These are phyloP conservation scores for Micrasema longulum DNA, from an alignment of 1,140 invertebrate genomes.

Conservation along the genomic window DNA sequence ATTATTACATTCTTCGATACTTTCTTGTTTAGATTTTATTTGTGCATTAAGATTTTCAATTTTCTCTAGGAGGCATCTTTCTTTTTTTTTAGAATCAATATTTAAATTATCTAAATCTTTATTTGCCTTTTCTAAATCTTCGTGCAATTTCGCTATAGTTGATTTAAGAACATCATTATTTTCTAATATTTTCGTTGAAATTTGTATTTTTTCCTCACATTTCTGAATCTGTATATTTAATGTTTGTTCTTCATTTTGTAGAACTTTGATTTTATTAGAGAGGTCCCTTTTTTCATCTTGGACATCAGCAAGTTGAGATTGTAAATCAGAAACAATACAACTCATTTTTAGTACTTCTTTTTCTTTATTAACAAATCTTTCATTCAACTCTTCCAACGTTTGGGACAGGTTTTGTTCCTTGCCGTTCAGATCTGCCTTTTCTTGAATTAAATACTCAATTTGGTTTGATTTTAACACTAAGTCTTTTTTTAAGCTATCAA, in stretches of 20 bases:
- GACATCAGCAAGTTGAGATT: neutral
- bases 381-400: conserved; percentile 11
- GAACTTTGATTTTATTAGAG: conserved; percentile 9
- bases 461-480: neutral
- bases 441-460: neutral
- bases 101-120: neutral
- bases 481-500: neutral
- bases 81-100: neutral
- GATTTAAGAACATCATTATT: no score
- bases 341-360: conserved; percentile 9
- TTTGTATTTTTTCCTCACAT: neutral
- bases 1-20: neutral
- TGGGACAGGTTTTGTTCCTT: neutral
- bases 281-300: conserved; percentile 12
- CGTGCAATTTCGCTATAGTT: no score
- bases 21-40: conserved; percentile 7
- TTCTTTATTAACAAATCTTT: conserved; percentile 7
- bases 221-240: conserved; percentile 5
- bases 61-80: conserved; percentile 1
- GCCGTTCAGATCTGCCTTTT: neutral
- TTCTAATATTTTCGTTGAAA: no score
- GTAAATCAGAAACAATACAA: neutral
- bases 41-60: conserved; percentile 1
- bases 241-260: conserved; percentile 25
- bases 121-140: no score